phyloP scores from a whole-genome alignment of 2,888 invertebrate species.

The Hydrotaea cyrtoneurina region DNA sequence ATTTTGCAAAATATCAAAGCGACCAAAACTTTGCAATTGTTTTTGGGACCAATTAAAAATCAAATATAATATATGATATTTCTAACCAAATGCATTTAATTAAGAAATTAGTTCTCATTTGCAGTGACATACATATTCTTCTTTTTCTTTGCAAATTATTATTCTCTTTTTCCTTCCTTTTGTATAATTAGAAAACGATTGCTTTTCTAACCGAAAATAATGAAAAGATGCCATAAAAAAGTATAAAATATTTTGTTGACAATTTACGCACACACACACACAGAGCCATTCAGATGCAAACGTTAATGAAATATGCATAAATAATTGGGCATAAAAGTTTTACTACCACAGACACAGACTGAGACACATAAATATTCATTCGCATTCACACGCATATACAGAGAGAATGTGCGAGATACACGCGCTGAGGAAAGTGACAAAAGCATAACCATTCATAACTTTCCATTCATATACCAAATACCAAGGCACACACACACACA shows the following conservation, averaged over 20 bases:
- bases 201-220: neutral
- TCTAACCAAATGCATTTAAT: neutral
- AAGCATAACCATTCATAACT: neutral
- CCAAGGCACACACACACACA: too few relatives aligned
- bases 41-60: neutral
- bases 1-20: neutral
- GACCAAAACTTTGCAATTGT: neutral
- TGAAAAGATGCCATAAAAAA: neutral
- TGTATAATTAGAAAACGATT: conserved; percentile 12
- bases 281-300: neutral
- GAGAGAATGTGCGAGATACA: neutral
- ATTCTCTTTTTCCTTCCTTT: neutral
- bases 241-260: neutral
- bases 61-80: neutral
- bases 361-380: neutral
- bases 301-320: neutral
- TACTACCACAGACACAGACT: neutral
- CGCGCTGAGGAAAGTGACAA: neutral
- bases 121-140: neutral
- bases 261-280: neutral
- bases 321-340: conserved; percentile 15
- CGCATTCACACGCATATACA: neutral
- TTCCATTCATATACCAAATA: too few relatives aligned
- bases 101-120: neutral
- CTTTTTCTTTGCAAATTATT: neutral